Percentiles rank a stretch among this genome's conserved stretches.
These are phyloP conservation scores for Copidosoma floridanum DNA, from an alignment of 1,140 invertebrate genomes.

Conservation along the genomic window DNA sequence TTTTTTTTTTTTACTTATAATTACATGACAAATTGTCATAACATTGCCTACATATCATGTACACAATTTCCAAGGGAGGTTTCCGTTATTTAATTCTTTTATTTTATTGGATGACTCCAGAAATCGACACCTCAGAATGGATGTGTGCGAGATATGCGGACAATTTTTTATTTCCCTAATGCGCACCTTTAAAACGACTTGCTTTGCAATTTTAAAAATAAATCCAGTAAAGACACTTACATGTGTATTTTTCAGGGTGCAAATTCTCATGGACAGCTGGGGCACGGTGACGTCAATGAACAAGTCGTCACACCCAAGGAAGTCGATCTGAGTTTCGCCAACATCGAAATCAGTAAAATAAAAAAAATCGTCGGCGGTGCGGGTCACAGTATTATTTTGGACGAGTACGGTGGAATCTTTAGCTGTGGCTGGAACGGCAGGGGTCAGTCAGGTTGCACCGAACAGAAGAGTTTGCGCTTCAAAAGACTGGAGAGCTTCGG, in stretches of 20 bases:
- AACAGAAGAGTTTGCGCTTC: conserved; percentile 31
- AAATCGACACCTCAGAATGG: too few relatives aligned
- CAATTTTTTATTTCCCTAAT: too few relatives aligned
- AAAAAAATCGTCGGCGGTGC: conserved; percentile 71
- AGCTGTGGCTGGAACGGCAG: conserved; percentile 86
- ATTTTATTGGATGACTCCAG: too few relatives aligned
- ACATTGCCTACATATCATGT: too few relatives aligned
- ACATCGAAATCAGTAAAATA: conserved; percentile 55
- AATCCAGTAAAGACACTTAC: too few relatives aligned
- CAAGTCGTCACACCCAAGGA: conserved; percentile 63
- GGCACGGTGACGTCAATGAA: conserved; percentile 67
- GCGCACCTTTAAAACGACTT: too few relatives aligned
- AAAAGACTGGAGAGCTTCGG: conserved; percentile 33
- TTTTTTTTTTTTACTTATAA: background rate
- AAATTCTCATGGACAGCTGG: conserved; percentile 81
- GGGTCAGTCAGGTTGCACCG: conserved; percentile 70
- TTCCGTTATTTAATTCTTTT: too few relatives aligned
- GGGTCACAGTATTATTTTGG: conserved; percentile 71
- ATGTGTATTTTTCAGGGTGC: conserved; percentile 69
- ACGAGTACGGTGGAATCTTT: conserved; percentile 68
- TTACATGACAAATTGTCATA: too few relatives aligned
- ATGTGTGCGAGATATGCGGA: too few relatives aligned
- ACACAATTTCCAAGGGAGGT: too few relatives aligned
- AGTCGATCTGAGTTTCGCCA: conserved; percentile 47
- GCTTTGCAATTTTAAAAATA: too few relatives aligned